These are phyloP conservation scores for Mionectes olivaceus DNA, from an alignment of 2,797 vertebrate genomes.

Conservation along the genomic window DNA sequence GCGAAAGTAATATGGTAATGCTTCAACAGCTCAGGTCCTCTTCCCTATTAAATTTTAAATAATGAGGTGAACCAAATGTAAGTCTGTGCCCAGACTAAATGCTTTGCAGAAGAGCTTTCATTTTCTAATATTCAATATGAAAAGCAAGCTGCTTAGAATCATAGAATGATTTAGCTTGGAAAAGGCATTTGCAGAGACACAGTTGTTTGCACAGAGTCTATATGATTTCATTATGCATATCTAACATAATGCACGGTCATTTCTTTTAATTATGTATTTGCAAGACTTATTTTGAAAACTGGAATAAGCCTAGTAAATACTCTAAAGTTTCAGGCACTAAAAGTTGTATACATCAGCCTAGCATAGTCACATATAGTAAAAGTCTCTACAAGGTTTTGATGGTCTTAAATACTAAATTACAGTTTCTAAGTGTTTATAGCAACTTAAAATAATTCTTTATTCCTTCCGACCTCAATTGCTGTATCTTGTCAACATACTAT, in stretches of 20 bases:
- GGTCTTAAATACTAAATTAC: not conserved
- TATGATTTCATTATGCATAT: not conserved
- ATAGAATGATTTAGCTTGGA: not conserved
- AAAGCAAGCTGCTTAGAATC: not conserved
- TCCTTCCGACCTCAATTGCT: not conserved
- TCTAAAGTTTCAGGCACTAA: not conserved
- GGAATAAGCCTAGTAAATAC: not conserved
- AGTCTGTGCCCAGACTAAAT: not conserved
- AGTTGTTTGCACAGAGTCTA: not conserved
- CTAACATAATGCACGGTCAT: not conserved
- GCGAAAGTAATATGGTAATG: not conserved
- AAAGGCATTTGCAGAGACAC: not conserved
- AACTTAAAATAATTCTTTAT: not conserved
- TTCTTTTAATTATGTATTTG: not conserved
- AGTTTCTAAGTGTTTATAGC: not conserved
- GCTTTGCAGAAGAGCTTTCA: not conserved
- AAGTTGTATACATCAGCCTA: not conserved
- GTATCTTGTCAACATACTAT: not conserved
- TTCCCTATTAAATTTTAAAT: not conserved
- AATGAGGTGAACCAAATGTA: not conserved
- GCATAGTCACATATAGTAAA: not conserved
- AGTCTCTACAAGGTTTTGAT: not conserved
- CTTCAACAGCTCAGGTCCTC: not conserved
- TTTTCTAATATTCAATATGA: not conserved
- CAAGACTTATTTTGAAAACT: not conserved